phyloP scores from a whole-genome alignment of 30 jellyfish, hydroid and myxozoan species.

The Pelagia noctiluca region DNA sequence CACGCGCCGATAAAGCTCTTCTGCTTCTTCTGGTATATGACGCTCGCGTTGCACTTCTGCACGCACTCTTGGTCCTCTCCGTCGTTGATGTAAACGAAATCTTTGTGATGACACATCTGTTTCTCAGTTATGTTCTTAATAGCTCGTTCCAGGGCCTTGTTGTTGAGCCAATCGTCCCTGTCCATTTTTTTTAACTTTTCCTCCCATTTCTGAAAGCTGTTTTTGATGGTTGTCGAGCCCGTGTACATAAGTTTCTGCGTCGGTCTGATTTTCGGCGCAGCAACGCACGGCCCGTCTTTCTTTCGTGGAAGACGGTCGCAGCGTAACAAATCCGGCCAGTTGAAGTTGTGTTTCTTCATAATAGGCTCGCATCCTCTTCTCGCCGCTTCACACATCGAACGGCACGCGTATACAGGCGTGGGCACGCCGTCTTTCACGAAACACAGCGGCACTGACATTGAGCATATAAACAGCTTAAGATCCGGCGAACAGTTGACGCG shows the following conservation, averaged over 20 bases:
- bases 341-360: slow-evolving; percentile 74
- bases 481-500: slow-evolving; percentile 79
- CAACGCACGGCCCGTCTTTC: slow-evolving; percentile 52
- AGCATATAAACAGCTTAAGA: slow-evolving; percentile 78
- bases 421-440: slow-evolving; percentile 73
- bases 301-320: slow-evolving; percentile 72
- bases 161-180: slow-evolving; percentile 8
- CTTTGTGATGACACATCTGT: slow-evolving; percentile 39
- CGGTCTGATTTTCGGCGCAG: slow-evolving; percentile 72
- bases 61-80: slow-evolving; percentile 74
- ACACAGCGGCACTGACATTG: slow-evolving; percentile 91
- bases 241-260: no score
- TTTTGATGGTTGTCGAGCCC: no score
- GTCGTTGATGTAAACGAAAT: slow-evolving; percentile 69
- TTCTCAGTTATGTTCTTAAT: no score
- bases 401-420: slow-evolving; percentile 89
- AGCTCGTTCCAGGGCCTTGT: no score
- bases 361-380: slow-evolving; percentile 92
- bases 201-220: background rate
- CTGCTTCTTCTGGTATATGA: slow-evolving; percentile 51
- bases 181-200: background rate
- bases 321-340: slow-evolving; percentile 83
- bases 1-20: slow-evolving; percentile 76
- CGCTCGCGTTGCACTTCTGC: slow-evolving; percentile 77
- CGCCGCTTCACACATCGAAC: slow-evolving; percentile 90